A percentile compares a stretch with the other conserved stretches of the same genome.
Evolutionary conservation across 1,140 invertebrate genomes (phyloP).

Genomic region (Xylocopa sonorina): DNA sequence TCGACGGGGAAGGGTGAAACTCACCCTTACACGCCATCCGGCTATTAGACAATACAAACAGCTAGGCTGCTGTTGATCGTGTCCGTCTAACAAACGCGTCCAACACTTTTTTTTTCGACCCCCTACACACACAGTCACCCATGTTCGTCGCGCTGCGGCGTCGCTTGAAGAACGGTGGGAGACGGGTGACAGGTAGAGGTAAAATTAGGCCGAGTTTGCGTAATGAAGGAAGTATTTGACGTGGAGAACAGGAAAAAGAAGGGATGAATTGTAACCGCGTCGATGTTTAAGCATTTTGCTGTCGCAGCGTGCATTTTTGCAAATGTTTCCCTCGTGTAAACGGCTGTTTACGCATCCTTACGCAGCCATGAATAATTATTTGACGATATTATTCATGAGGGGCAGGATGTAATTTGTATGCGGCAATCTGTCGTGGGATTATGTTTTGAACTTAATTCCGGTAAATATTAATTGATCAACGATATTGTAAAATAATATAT

Average conservation of each 20-base stretch:
- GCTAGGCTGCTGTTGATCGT: slow-evolving; percentile 28
- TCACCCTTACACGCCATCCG: slow-evolving; percentile 57
- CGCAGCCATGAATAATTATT: not conserved
- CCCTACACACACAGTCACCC: too few species aligned
- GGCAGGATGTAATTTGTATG: slow-evolving; percentile 1
- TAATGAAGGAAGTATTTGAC: too few species aligned
- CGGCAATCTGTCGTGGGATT: slow-evolving; percentile 12
- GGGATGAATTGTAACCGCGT: too few species aligned
- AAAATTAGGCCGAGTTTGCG: too few species aligned
- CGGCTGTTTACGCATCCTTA: too few species aligned
- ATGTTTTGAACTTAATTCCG: slow-evolving; percentile 8
- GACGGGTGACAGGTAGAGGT: too few species aligned
- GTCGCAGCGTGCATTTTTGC: not conserved
- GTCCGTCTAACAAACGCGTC: slow-evolving; percentile 15
- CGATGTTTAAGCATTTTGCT: too few species aligned
- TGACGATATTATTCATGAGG: not conserved
- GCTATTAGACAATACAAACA: slow-evolving; percentile 66
- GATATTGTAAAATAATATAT: slow-evolving; percentile 1
- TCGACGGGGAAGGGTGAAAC: slow-evolving; percentile 38
- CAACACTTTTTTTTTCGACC: not conserved
- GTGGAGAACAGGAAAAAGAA: not conserved
- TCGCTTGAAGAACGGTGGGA: not conserved
- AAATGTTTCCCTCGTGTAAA: not conserved
- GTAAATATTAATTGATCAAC: slow-evolving; percentile 14
- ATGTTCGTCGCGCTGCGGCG: slow-evolving; percentile 28